These are phyloP conservation scores for Periplaneta americana DNA, from an alignment of 1,140 invertebrate species.

Conservation along the genomic window DNA sequence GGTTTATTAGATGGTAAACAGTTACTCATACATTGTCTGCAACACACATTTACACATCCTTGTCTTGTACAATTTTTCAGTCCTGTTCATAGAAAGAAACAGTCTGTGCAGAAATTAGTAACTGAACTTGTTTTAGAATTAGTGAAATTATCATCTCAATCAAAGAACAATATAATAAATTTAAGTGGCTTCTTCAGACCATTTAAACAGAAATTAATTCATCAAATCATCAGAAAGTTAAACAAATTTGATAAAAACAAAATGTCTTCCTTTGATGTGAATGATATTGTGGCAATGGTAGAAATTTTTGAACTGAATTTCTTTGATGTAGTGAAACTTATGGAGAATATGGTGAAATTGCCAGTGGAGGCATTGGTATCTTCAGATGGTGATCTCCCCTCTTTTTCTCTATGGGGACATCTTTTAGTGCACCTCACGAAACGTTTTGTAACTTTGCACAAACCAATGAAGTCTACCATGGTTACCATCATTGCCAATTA, in stretches of 20 bases:
- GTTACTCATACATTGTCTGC: background rate
- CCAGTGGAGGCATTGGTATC: background rate
- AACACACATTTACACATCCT: conserved; percentile 42
- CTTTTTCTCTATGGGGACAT: background rate
- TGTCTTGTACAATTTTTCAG: conserved; percentile 48
- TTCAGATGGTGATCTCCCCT: background rate
- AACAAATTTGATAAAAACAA: background rate
- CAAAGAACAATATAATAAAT: background rate
- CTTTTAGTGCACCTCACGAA: background rate
- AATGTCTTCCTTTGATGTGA: background rate
- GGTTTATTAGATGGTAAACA: background rate
- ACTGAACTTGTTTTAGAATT: conserved; percentile 41
- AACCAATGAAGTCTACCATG: background rate
- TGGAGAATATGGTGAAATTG: background rate
- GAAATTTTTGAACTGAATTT: background rate
- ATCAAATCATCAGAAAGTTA: background rate
- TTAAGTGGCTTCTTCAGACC: conserved; percentile 21
- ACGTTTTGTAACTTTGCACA: background rate
- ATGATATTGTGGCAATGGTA: background rate
- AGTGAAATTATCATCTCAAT: conserved; percentile 12
- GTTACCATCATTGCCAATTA: background rate
- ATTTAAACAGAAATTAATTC: conserved; percentile 33
- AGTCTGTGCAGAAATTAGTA: conserved; percentile 31
- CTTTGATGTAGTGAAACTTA: background rate
- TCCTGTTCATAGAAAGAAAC: conserved; percentile 37